A percentile compares a stretch with the other conserved stretches of the same genome.
phyloP scores from a whole-genome alignment of 2,113 vertebrate species.

The Bos indicus region DNA sequence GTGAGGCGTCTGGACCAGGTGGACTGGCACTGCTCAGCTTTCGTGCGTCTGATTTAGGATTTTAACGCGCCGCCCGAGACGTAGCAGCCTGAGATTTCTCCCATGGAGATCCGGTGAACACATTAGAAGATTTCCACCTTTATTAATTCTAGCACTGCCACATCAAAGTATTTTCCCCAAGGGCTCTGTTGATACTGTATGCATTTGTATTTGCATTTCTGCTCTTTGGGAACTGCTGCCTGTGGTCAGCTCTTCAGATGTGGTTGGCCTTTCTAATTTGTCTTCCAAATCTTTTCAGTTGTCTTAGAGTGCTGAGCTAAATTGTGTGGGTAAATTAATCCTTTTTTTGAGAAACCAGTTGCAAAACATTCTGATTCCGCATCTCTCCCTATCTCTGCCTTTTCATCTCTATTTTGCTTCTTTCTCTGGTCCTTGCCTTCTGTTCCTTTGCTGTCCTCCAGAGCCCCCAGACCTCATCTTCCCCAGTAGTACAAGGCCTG shows the following conservation, averaged over 20 bases:
- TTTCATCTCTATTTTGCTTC: neutral
- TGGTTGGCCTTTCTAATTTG: neutral
- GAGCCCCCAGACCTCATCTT: neutral
- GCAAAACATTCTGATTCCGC: neutral
- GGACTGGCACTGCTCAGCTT: constrained; percentile 59
- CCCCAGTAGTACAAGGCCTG: neutral
- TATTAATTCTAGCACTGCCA: accelerated
- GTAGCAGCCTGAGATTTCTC: constrained; percentile 57
- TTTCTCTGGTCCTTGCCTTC: neutral
- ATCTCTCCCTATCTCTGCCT: neutral
- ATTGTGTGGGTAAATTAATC: neutral
- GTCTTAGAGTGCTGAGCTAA: constrained; percentile 9
- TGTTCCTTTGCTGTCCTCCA: neutral
- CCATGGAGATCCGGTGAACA: neutral
- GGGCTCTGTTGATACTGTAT: accelerated
- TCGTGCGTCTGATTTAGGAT: constrained; percentile 51
- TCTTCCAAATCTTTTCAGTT: neutral
- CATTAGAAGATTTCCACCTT: neutral
- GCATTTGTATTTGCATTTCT: accelerated
- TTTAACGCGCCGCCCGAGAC: constrained; percentile 56
- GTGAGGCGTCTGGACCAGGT: constrained; percentile 49
- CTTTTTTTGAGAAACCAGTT: neutral
- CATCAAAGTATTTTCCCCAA: neutral
- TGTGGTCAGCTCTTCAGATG: neutral
- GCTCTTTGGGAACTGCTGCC: accelerated